A percentile compares a stretch with the other conserved stretches of the same genome.
Evolutionary conservation across 2,888 invertebrate genomes (phyloP).

Genomic region (Operophtera brumata): DNA sequence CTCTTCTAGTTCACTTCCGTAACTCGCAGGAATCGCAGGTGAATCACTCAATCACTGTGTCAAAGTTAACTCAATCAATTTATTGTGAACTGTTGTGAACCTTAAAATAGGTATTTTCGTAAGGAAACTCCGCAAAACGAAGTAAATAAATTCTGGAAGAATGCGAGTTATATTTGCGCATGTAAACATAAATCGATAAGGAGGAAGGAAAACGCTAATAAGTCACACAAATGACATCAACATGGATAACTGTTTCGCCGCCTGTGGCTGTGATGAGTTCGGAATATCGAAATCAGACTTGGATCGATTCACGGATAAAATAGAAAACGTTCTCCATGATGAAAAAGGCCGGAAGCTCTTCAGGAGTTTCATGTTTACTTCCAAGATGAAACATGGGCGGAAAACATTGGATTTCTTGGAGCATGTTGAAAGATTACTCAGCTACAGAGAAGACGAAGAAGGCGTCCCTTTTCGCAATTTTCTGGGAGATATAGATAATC

Average conservation of each 20-base stretch:
- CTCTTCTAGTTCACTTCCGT: conserved; percentile 52
- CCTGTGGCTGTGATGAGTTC: conserved; percentile 70
- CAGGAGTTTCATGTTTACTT: conserved; percentile 70
- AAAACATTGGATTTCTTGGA: conserved; percentile 69
- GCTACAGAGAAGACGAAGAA: conserved; percentile 56
- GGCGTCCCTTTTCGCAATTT: conserved; percentile 54
- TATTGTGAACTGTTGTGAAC: neutral
- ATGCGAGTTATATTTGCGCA: conserved; percentile 22
- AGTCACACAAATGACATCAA: conserved; percentile 52
- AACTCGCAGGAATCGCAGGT: conserved; percentile 43
- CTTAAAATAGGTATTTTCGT: neutral
- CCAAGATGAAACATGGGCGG: conserved; percentile 65
- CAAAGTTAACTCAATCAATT: neutral
- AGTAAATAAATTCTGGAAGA: neutral
- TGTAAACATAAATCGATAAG: conserved; percentile 56
- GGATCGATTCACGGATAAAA: conserved; percentile 75
- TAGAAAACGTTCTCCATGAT: conserved; percentile 74
- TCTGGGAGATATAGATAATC: conserved; percentile 54
- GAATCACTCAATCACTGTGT: conserved; percentile 61
- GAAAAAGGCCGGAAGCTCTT: conserved; percentile 71
- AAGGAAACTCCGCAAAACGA: neutral
- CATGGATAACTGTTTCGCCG: conserved; percentile 75
- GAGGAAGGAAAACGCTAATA: conserved; percentile 45
- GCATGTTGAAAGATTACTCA: conserved; percentile 60
- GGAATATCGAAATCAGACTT: conserved; percentile 72